phyloP scores from a whole-genome alignment of 2,797 vertebrate species.

The Smutsia gigantea region DNA sequence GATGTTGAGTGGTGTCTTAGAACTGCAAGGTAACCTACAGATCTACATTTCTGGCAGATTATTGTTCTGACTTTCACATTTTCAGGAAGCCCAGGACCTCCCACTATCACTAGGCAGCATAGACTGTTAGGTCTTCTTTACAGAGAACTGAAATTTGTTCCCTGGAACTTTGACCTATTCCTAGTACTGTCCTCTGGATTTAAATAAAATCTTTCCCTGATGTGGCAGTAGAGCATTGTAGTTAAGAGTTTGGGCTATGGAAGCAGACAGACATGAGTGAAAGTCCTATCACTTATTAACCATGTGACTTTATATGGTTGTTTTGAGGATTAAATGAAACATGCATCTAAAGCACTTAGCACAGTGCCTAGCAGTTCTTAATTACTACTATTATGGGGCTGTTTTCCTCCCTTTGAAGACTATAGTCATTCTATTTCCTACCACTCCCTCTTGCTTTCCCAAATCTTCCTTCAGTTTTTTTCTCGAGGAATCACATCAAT shows the following conservation, averaged over 20 bases:
- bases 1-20: slow-evolving; percentile 6
- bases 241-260: background rate
- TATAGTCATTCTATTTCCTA: background rate
- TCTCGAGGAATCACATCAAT: background rate
- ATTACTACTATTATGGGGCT: background rate
- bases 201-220: background rate
- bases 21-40: background rate
- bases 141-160: slow-evolving; percentile 26
- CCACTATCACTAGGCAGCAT: background rate
- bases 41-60: background rate
- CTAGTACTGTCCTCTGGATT: background rate
- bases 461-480: background rate
- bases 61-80: background rate
- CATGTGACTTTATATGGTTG: background rate
- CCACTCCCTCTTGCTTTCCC: background rate
- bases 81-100: background rate
- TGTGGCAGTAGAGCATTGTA: background rate
- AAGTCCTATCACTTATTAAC: background rate
- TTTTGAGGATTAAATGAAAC: background rate
- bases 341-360: background rate
- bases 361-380: background rate
- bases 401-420: background rate
- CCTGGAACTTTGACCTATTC: background rate
- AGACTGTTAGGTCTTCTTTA: slow-evolving; percentile 19
- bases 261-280: background rate